Percentiles rank a stretch among this genome's conserved stretches.
These are phyloP conservation scores for Chaenocephalus aceratus DNA, from an alignment of 2,113 vertebrate genomes.

Conservation along the genomic window DNA sequence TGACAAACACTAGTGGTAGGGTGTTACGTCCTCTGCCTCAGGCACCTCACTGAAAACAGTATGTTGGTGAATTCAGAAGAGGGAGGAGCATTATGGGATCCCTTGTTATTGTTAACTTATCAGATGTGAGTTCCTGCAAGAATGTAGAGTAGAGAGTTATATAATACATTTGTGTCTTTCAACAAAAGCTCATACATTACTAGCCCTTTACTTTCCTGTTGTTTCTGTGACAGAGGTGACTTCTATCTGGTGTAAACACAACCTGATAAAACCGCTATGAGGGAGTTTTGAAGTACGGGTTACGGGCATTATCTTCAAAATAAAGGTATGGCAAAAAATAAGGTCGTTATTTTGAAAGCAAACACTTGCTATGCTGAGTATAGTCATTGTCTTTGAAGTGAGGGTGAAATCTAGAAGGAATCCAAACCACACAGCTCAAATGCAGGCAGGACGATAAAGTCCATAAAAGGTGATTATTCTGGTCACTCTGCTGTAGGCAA, in stretches of 20 bases:
- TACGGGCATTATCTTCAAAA: constrained; percentile 56
- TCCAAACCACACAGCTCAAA: constrained; percentile 35
- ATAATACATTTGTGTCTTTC: constrained; percentile 27
- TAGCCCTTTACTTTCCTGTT: neutral
- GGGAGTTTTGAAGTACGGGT: constrained; percentile 33
- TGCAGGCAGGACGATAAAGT: constrained; percentile 23
- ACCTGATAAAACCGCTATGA: constrained; percentile 13
- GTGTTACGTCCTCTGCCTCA: constrained; percentile 5
- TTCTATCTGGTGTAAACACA: constrained; percentile 37
- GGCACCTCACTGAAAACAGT: constrained; percentile 2
- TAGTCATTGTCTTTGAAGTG: constrained; percentile 44
- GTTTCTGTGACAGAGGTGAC: constrained; percentile 11
- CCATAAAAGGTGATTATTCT: constrained; percentile 62
- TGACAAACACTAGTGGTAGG: constrained; percentile 1
- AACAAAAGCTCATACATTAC: neutral
- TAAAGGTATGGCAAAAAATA: constrained; percentile 45
- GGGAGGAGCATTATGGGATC: constrained; percentile 4
- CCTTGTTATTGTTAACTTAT: neutral
- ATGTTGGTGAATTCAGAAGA: neutral
- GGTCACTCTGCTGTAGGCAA: constrained; percentile 12
- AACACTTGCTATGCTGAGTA: constrained; percentile 34
- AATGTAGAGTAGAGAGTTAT: constrained; percentile 6
- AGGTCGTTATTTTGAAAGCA: constrained; percentile 59
- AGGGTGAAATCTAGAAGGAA: constrained; percentile 38
- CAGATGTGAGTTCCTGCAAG: neutral